Evolutionary conservation across 2,113 vertebrate genomes (phyloP).

Genomic region (Hippoglossus stenolepis): DNA sequence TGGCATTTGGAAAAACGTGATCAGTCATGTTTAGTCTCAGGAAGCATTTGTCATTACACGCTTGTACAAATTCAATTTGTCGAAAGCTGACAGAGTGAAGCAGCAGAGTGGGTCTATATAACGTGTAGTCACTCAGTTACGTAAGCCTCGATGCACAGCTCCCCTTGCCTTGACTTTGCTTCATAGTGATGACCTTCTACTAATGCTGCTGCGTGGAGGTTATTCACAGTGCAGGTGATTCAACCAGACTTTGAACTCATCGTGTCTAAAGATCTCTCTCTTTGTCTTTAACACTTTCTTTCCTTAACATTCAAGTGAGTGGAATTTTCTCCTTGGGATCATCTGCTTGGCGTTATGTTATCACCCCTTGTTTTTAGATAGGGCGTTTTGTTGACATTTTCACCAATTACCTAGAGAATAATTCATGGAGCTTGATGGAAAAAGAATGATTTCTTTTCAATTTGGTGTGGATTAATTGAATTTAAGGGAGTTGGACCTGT

Average conservation of each 20-base stretch:
- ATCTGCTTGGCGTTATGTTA: background rate
- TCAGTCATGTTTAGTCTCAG: conserved; percentile 50
- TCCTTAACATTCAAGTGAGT: too few species aligned
- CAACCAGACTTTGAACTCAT: conserved; percentile 19
- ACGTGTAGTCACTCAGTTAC: conserved; percentile 24
- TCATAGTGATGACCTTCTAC: conserved; percentile 37
- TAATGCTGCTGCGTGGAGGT: conserved; percentile 31
- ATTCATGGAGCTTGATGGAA: too few species aligned
- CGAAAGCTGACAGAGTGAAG: background rate
- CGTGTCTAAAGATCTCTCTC: background rate
- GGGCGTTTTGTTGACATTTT: too few species aligned
- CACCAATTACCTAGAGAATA: too few species aligned
- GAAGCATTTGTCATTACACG: conserved; percentile 39
- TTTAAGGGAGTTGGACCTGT: too few species aligned
- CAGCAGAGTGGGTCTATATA: conserved; percentile 2
- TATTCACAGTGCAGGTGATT: conserved; percentile 17
- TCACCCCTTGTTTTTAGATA: too few species aligned
- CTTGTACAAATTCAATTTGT: conserved; percentile 46
- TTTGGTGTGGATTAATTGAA: too few species aligned
- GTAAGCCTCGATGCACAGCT: conserved; percentile 16
- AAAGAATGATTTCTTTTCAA: too few species aligned
- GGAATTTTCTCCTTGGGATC: background rate
- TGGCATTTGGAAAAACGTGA: conserved; percentile 5
- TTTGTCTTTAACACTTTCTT: background rate
- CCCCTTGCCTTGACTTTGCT: conserved; percentile 44